Conservation (phyloP, 1,140 invertebrate species). For the Phortica variegata region DNA sequence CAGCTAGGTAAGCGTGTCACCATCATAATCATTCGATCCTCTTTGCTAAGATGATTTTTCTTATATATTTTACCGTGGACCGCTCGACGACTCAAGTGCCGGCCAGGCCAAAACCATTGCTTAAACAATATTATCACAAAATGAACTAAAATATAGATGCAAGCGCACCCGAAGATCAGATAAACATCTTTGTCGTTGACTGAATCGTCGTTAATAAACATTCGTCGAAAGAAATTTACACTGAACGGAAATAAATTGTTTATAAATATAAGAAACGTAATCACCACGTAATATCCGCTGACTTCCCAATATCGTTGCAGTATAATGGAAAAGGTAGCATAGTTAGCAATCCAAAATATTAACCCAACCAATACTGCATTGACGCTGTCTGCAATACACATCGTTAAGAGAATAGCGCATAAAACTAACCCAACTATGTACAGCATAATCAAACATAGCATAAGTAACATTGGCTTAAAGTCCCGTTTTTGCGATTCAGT, state of each 20-base stretch:
- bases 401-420: conserved; percentile 30
- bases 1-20: conserved; percentile 19
- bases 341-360: conserved; percentile 33
- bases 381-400: conserved; percentile 18
- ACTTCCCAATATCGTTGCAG: conserved; percentile 26
- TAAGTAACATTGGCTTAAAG: conserved; percentile 2
- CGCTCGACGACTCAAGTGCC: conserved; percentile 22
- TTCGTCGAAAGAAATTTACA: conserved; percentile 25
- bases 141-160: conserved; percentile 11
- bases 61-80: conserved; percentile 1
- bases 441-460: conserved; percentile 17
- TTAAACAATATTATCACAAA: conserved; percentile 12
- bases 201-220: conserved; percentile 1
- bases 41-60: conserved; percentile 6
- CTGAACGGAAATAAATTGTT: conserved; percentile 32
- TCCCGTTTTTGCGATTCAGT: too few relatives aligned
- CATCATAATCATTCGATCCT: not conserved
- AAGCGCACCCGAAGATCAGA: conserved; percentile 16
- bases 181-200: conserved; percentile 4
- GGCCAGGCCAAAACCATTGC: conserved; percentile 32
- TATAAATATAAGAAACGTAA: conserved; percentile 32
- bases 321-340: conserved; percentile 32
- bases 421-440: conserved; percentile 30
- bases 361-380: conserved; percentile 30
- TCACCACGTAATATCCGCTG: conserved; percentile 18